Percentiles rank a stretch among this genome's conserved stretches.
Evolutionary conservation across 2,113 vertebrate species (phyloP).

Genomic region (Hemicordylus capensis): DNA sequence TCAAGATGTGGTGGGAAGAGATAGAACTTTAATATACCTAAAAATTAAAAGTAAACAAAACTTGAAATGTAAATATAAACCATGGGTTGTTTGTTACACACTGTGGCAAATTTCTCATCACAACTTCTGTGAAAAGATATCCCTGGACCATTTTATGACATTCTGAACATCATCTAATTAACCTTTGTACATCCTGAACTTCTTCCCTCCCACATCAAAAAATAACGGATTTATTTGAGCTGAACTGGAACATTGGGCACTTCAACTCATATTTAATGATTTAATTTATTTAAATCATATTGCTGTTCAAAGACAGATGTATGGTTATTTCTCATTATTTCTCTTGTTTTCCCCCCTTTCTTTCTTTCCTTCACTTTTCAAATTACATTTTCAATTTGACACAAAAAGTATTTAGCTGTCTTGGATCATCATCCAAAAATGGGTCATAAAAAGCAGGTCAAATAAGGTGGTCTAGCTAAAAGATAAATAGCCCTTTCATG

Average conservation of each 20-base stretch:
- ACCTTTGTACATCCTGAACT: too few relatives aligned
- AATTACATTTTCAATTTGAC: constrained; percentile 18
- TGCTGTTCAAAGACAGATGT: not conserved
- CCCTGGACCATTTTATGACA: too few relatives aligned
- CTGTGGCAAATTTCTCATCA: too few relatives aligned
- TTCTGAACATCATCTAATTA: too few relatives aligned
- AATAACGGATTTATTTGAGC: too few relatives aligned
- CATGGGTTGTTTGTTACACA: too few relatives aligned
- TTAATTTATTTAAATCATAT: not conserved
- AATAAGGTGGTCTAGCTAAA: constrained; percentile 29
- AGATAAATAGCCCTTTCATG: constrained; percentile 61
- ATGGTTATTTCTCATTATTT: not conserved
- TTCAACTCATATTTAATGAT: too few relatives aligned
- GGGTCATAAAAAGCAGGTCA: constrained; percentile 79
- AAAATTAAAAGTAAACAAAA: not conserved
- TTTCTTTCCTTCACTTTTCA: constrained; percentile 22
- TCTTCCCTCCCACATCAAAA: too few relatives aligned
- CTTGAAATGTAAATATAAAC: not conserved
- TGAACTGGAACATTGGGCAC: too few relatives aligned
- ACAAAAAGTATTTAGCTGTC: constrained; percentile 72
- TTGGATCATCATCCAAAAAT: constrained; percentile 77
- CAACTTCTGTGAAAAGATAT: too few relatives aligned
- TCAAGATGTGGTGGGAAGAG: not conserved
- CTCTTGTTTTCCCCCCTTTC: not conserved
- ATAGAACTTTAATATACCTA: not conserved